Evolutionary conservation across 1,140 invertebrate genomes (phyloP).

Genomic region (Aphelenchoides avenae): DNA sequence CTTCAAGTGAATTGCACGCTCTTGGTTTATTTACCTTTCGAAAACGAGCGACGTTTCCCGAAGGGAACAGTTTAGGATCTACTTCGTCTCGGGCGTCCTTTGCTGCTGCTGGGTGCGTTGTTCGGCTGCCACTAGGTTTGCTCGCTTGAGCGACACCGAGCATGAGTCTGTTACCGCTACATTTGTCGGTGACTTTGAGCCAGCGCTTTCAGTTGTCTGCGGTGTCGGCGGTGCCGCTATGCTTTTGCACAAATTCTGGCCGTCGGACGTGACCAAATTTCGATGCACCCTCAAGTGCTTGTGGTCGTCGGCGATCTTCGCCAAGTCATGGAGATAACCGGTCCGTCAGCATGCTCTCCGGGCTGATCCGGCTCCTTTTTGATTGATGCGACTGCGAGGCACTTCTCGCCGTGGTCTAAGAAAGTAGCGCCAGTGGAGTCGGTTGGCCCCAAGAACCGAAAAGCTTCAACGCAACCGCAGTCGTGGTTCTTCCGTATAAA

Average conservation of each 20-base stretch:
- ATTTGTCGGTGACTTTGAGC: not conserved
- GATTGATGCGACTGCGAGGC: too few relatives aligned
- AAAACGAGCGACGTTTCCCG: conserved; percentile 19
- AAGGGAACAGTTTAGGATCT: conserved; percentile 48
- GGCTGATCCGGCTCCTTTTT: too few relatives aligned
- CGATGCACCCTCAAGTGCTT: too few relatives aligned
- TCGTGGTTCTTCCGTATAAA: conserved; percentile 78
- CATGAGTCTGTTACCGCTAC: conserved; percentile 8
- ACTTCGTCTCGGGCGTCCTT: conserved; percentile 39
- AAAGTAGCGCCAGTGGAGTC: conserved; percentile 35
- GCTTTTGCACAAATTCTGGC: conserved; percentile 21
- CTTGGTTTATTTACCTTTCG: conserved; percentile 3
- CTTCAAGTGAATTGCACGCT: conserved; percentile 4
- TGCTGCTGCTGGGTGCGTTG: conserved; percentile 13
- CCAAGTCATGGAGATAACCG: conserved; percentile 42
- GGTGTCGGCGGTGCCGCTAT: conserved; percentile 19
- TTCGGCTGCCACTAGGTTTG: conserved; percentile 43
- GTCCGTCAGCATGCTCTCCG: conserved; percentile 41
- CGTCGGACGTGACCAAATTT: too few relatives aligned
- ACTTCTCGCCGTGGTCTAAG: too few relatives aligned
- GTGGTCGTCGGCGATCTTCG: conserved; percentile 16
- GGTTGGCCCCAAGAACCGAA: conserved; percentile 74
- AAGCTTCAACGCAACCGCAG: conserved; percentile 92
- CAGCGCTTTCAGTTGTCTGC: too few relatives aligned
- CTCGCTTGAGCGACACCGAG: conserved; percentile 34